Conservation (phyloP, 2,797 vertebrate species). For the Sphaeramia orbicularis region DNA sequence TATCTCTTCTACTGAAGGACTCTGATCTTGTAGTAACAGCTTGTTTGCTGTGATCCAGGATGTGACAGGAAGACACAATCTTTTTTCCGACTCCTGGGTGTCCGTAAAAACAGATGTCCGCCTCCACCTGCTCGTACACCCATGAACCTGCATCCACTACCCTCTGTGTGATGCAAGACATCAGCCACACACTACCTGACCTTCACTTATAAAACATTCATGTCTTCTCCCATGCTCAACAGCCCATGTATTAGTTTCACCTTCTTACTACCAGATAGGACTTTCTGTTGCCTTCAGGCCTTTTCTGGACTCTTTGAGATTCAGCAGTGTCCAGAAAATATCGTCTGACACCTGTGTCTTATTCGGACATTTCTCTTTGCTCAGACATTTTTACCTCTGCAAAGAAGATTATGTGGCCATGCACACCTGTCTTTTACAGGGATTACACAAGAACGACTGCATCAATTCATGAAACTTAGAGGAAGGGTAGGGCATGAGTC, state of each 20-base stretch:
- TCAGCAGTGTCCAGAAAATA: background rate
- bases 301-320: background rate
- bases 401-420: no score
- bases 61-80: slow-evolving; percentile 9
- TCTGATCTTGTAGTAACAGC: background rate
- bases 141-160: slow-evolving; percentile 1
- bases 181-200: slow-evolving; percentile 14
- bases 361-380: slow-evolving; percentile 8
- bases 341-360: background rate
- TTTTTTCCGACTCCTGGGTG: background rate
- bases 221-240: slow-evolving; percentile 19
- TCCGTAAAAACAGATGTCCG: slow-evolving; percentile 25
- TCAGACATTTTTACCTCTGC: slow-evolving; percentile 11
- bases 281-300: slow-evolving; percentile 11
- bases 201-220: slow-evolving; percentile 47
- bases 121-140: slow-evolving; percentile 1
- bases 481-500: no score
- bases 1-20: background rate
- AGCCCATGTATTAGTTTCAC: slow-evolving; percentile 25
- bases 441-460: no score
- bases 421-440: no score
- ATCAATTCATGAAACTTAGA: no score
- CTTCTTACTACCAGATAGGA: slow-evolving; percentile 7
- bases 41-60: slow-evolving; percentile 21
- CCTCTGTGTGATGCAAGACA: slow-evolving; percentile 16